Evolutionary conservation across 2,888 invertebrate species (phyloP), one percentile per base, ranked within the genome.

Genomic region (Drosophila ezoana): DNA sequence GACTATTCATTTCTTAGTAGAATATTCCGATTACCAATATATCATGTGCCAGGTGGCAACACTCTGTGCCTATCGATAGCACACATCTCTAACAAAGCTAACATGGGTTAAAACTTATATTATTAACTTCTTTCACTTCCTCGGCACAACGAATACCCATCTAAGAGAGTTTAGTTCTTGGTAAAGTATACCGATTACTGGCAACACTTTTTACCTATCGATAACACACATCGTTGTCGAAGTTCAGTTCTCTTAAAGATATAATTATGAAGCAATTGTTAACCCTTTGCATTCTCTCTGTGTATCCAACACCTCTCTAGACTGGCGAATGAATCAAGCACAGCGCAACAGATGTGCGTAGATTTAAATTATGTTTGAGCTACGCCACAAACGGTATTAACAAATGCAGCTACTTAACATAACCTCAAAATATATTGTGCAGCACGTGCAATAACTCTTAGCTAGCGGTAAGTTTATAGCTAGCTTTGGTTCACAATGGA

Each of bases 331-430:
- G 33, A 56, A 37, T 49, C 51, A 45, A 32, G 41, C 51, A 32
- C 40, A 18, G 40, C 18, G 61, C 66, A 62, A 52, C 64, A 64
- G 56, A 53, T 54, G 76, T 13, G 44, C 53, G 10, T 13, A 38
- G 28, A 56, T 20, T 52, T 49, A 41, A 70, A 60, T 41, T 76
- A 47, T 48, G 38, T 43, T 13, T 41, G 28, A 5, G 32, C 11
- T 11, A 33, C 16, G n/a, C 11, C 20, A 48, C 35, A 13, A 23
- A 16, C 49, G 10, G n/a, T 44, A 65, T 11, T 47, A 48, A 37
- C 43, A 72, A 45, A 40, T 65, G 58, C 45, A 59, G 45, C 16
- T 51, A 32, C 43, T 45, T 4, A 18, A 60, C 57, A 57, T 49
- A 44, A 32, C 32, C 38, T 18, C 20, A 6, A 23, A 28, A 56